These are phyloP conservation scores for Smittia aterrima DNA, from an alignment of 2,888 invertebrate species.

Conservation along the genomic window DNA sequence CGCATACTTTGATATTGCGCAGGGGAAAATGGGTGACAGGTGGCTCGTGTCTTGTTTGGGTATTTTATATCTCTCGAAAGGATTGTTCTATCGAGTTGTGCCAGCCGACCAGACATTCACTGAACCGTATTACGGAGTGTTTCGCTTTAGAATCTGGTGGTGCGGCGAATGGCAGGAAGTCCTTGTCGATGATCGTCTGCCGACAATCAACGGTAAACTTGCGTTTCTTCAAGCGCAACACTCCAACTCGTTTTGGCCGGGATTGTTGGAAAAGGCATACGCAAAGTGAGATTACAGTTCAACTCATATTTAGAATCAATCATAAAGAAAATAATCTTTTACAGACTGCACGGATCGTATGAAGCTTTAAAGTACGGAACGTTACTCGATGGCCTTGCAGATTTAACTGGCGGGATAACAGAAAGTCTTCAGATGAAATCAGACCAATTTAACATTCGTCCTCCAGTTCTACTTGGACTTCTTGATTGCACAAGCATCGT, in stretches of 20 bases:
- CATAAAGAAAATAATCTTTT: constrained; percentile 44
- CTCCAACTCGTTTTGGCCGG: constrained; percentile 84
- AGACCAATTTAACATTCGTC: constrained; percentile 65
- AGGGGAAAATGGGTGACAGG: constrained; percentile 87
- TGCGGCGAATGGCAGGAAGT: constrained; percentile 91
- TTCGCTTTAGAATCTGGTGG: constrained; percentile 91
- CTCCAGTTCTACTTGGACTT: constrained; percentile 63
- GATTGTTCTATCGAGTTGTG: constrained; percentile 85
- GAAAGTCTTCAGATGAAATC: constrained; percentile 74
- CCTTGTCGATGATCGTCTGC: constrained; percentile 83
- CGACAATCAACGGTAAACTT: constrained; percentile 80
- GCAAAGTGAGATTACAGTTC: constrained; percentile 67
- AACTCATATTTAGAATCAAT: constrained; percentile 19
- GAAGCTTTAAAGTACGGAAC: constrained; percentile 92
- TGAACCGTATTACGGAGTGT: constrained; percentile 72
- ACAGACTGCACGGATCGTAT: constrained; percentile 85
- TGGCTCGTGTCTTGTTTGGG: constrained; percentile 89
- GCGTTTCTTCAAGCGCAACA: constrained; percentile 81
- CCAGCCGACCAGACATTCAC: constrained; percentile 85
- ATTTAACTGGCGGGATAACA: constrained; percentile 85
- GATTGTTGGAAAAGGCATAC: constrained; percentile 86
- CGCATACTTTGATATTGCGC: constrained; percentile 77
- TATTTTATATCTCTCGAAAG: constrained; percentile 78
- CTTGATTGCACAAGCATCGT: constrained; percentile 82
- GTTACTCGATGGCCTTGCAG: constrained; percentile 79